Base-by-base conservation (phyloP, 2,113 vertebrate species). In the Strix uralensis region DNA sequence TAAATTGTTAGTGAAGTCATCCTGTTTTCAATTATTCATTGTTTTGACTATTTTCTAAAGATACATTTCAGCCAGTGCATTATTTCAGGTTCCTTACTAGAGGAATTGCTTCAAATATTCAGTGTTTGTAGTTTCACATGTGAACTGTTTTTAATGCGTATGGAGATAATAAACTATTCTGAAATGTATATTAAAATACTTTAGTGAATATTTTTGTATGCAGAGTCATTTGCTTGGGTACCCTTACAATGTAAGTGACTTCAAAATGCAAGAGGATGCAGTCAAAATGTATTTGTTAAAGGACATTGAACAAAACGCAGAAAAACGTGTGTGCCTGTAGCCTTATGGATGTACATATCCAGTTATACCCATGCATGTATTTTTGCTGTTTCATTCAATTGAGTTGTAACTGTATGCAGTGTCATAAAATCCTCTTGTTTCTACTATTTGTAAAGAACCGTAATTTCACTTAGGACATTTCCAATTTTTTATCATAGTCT, bases 251-350 rank as follows among this genome's bases (percentile, higher is more conserved):
- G 29, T 59, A 77, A 88, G 72, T 67, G 5, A 51, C 71, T 75
- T 55, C 11, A 63, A 79, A 88, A 88, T 44, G 40, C 44, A 32
- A 20, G 23, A 82, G 30, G 77, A 72, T 32, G 18, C 11, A 78
- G 23, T 21, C 46, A 86, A 79, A 93, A 40, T 52, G 3, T 29
- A 18, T 79, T 82, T 90, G 15, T 29, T 81, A 44, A 54, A 71
- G 55, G 25, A 22, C 30, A 17, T 15, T 14, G 36, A 83, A 88
- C 16, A 62, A 70, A 91, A 44, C 0, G 2, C 16, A 66, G 66
- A 65, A 70, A 47, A 47, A 0, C 0, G 1, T 26, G 32, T 54
- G 18, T 11, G 4, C 10, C 1, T 5, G 14, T 11, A 66, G 13
- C 21, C 29, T 69, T 47, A 6, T 5, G 5, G 13, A 9, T 2